Base-by-base conservation (phyloP, 2,888 invertebrate genomes). In the Eudemis profundana region DNA sequence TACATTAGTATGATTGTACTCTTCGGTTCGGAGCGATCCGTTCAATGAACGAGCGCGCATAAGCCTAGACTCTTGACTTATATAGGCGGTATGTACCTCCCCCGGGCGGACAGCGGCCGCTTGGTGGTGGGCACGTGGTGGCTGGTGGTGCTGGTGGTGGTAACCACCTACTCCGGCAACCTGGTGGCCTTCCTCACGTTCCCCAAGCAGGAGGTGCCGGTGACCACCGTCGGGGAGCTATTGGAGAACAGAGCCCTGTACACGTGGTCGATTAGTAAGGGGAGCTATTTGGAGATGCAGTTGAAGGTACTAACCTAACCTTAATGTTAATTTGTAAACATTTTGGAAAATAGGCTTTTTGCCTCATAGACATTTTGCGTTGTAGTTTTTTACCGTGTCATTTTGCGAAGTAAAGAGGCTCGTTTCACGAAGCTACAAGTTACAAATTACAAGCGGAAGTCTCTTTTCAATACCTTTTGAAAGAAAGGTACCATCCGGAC, bases 151-250 rank as follows among this genome's bases (percentile, higher is more conserved):
- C 93, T 98, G 68, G 96, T 98, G 0, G 93, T 98, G 17, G 96
- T 98, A 0, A 98, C 98, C 15, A 97, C 97, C 0, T 98, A 98
- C 82, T 97, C 97, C 61, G 98, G 98, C 1, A 98, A 97, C 86
- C 93, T 98, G 72, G 98, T 98, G 0, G 98, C 98, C 0, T 98
- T 98, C 83, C 93, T 98, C 44, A 98, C 98, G 0, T 98, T 98
- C 79, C 98, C 98, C 0, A 96, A 96, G 82, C 95, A 95, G 77
- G 95, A 96, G 81, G 90, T 93, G 33, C 94, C 96, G 0, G 94
- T 97, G 23, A 94, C 95, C 2, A 95, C 94, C 0, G 84, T 97
- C 0, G 89, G 94, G 0, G 95, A 96, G 68, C 83, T 97, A 8
- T 72, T 96, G 56, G 93, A 94, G 27, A 83, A 86, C 66, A 87